Percentiles rank a stretch among this genome's conserved stretches.
These are phyloP conservation scores for Ictalurus punctatus DNA, from an alignment of 2,113 vertebrate species.

Conservation along the genomic window DNA sequence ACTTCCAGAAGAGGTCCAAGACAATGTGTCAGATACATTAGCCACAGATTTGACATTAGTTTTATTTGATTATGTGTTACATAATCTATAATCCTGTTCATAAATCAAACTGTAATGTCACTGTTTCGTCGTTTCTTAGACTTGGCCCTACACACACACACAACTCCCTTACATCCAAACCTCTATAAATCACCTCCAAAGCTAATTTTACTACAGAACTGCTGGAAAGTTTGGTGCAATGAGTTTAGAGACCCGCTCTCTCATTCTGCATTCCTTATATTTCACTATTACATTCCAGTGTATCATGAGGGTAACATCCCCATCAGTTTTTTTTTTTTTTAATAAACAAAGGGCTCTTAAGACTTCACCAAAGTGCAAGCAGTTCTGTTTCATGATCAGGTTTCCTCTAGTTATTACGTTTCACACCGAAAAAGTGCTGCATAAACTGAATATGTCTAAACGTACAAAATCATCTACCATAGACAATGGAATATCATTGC, in stretches of 20 bases:
- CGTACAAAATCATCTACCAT: background rate
- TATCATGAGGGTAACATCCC: background rate
- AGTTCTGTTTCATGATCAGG: background rate
- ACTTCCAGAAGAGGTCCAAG: background rate
- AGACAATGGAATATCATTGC: background rate
- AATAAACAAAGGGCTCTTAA: slow-evolving; percentile 10
- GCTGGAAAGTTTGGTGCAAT: background rate
- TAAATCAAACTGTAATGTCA: background rate
- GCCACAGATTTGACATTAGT: background rate
- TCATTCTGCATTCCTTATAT: background rate
- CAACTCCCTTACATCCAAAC: background rate
- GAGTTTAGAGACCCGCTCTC: background rate
- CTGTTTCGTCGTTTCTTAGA: background rate
- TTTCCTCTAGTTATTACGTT: background rate
- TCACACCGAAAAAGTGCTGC: background rate
- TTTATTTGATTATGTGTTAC: background rate
- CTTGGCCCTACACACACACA: background rate
- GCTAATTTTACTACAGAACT: background rate
- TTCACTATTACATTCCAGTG: background rate
- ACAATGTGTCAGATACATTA: background rate
- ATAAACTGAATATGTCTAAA: background rate
- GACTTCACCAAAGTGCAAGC: background rate
- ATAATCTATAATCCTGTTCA: background rate
- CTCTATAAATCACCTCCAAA: background rate
- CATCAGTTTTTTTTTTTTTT: background rate